Conservation (phyloP, 2,888 invertebrate genomes). For the Dicyrtomina minuta region DNA sequence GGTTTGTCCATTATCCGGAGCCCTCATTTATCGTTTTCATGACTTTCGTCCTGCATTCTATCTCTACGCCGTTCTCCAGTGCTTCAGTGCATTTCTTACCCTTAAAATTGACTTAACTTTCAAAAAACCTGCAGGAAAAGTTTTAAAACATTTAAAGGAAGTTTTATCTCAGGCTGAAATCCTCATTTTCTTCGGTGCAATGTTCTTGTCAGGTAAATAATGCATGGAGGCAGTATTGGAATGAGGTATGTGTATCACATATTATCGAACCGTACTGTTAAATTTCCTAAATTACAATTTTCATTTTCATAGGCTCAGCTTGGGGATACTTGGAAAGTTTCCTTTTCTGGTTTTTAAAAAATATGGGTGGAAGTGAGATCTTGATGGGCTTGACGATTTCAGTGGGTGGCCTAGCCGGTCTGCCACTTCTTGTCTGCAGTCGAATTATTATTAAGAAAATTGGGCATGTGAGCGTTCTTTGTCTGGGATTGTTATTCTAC, state of each 20-base stretch:
- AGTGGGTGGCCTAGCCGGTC: conserved; percentile 72
- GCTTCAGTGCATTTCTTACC: conserved; percentile 68
- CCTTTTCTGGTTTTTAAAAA: conserved; percentile 76
- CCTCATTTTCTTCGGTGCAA: too few species aligned
- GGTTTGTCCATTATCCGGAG: conserved; percentile 73
- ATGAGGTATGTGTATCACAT: too few species aligned
- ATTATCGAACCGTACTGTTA: too few species aligned
- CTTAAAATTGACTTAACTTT: conserved; percentile 73
- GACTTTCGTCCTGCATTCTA: conserved; percentile 71
- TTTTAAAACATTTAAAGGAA: conserved; percentile 67
- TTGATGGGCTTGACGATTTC: conserved; percentile 80
- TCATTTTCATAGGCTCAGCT: conserved; percentile 69
- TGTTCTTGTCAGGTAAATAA: too few species aligned
- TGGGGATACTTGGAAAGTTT: conserved; percentile 82
- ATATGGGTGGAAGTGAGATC: conserved; percentile 71
- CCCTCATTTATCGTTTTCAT: conserved; percentile 61
- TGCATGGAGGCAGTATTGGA: too few species aligned
- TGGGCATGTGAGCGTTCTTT: conserved; percentile 76
- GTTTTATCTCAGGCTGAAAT: conserved; percentile 73
- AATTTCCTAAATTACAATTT: too few species aligned
- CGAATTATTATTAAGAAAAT: conserved; percentile 71
- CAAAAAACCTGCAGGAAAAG: conserved; percentile 71
- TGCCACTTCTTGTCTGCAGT: conserved; percentile 71
- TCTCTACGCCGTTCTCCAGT: conserved; percentile 70
- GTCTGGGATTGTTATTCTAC: conserved; percentile 75